These are phyloP conservation scores for Pyrgus malvae DNA, from an alignment of 2,888 invertebrate species.

Conservation along the genomic window DNA sequence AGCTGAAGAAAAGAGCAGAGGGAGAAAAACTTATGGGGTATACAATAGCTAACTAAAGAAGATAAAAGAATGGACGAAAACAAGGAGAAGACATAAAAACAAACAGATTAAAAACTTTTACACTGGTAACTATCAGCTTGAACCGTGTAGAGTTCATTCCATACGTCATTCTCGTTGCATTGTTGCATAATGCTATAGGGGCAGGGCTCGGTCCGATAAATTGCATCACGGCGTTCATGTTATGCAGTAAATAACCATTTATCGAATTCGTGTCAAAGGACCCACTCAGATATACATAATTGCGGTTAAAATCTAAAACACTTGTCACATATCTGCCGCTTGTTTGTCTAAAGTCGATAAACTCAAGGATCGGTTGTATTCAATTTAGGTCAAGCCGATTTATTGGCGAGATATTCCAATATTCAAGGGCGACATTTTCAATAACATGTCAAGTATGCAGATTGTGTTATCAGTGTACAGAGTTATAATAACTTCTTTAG, in stretches of 20 bases:
- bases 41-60: too few species aligned
- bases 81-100: too few species aligned
- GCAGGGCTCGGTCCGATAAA: slow-evolving; percentile 18
- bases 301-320: slow-evolving; percentile 23
- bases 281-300: background rate
- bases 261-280: slow-evolving; percentile 20
- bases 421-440: slow-evolving; percentile 61
- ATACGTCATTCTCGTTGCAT: slow-evolving; percentile 10
- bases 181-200: slow-evolving; percentile 20
- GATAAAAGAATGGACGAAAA: too few species aligned
- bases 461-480: slow-evolving; percentile 36
- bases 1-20: too few species aligned
- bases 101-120: slow-evolving; percentile 5
- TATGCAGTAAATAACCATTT: slow-evolving; percentile 20
- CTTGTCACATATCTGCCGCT: slow-evolving; percentile 32
- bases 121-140: background rate
- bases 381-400: slow-evolving; percentile 71
- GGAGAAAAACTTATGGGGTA: too few species aligned
- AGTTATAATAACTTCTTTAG: slow-evolving; percentile 14
- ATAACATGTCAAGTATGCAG: slow-evolving; percentile 51
- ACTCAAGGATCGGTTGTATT: slow-evolving; percentile 65
- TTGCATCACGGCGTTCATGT: slow-evolving; percentile 10
- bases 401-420: slow-evolving; percentile 53
- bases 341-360: slow-evolving; percentile 60
- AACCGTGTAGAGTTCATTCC: slow-evolving; percentile 3